A percentile compares a stretch with the other conserved stretches of the same genome.
phyloP scores from a whole-genome alignment of 1,140 invertebrate genomes.

The Stenopsyche tienmushanensis region DNA sequence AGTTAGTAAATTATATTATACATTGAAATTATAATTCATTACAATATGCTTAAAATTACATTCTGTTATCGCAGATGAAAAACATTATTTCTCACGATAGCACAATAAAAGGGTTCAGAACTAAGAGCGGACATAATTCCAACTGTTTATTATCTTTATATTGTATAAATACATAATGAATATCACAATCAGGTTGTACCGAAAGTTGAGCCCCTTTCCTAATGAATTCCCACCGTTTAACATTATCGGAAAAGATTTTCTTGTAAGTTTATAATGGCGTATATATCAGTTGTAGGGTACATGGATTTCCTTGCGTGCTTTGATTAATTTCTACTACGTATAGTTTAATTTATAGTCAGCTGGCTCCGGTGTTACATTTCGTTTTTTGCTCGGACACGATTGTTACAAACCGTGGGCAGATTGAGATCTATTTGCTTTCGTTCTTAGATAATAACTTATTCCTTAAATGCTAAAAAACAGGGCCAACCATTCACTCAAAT shows the following conservation, averaged over 20 bases:
- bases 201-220: not conserved
- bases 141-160: no score
- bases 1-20: no score
- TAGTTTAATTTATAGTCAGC: slow-evolving; percentile 7
- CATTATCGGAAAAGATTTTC: not conserved
- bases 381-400: not conserved
- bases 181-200: not conserved
- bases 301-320: slow-evolving; percentile 12
- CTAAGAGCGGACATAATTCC: no score
- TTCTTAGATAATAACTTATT: no score
- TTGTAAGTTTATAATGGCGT: not conserved
- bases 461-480: no score
- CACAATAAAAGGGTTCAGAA: no score
- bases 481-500: no score
- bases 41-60: no score
- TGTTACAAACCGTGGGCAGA: not conserved
- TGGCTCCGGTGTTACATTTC: not conserved
- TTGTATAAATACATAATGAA: not conserved
- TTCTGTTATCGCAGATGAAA: no score
- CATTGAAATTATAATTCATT: no score
- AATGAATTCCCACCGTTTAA: slow-evolving; percentile 6
- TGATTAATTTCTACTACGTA: slow-evolving; percentile 27
- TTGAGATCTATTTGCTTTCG: no score
- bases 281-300: not conserved
- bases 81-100: no score